Evolutionary conservation across 2,888 invertebrate genomes (phyloP), one percentile per base, ranked within the genome.

Genomic region (Caenorhabditis doughertyi): DNA sequence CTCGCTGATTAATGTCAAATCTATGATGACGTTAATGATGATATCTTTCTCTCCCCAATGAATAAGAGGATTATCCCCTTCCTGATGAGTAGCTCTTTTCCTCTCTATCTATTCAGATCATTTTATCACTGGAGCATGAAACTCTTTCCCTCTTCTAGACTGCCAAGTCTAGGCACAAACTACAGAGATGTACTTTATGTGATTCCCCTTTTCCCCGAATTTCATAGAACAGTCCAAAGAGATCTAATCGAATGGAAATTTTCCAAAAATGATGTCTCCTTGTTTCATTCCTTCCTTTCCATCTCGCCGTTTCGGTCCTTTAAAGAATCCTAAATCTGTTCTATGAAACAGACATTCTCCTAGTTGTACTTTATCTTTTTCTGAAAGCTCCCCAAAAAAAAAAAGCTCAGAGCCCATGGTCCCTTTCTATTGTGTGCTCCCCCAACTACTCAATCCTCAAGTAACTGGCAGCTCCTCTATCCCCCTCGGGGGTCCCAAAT

Each of bases 1-100:
- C 4, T 39, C 39, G 29, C 27, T 49, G 32, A 49, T 65, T 65
- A 65, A 65, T 65, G 65, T 35, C 65, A 64, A 56, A 49, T 64
- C 64, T 49, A 32, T 65, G 65, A 65, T 65, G 65, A 65, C 65
- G 65, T 65, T 65, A 65, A 65, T 65, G 49, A 47, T 58, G 39
- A 60, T 60, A 35, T 21, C 21, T 11, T 35, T 32, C n/a, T n/a
- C n/a, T n/a, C n/a, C 39, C 5, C 16, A 23, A 29, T 35, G 32
- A 35, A 65, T 65, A 16, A 21, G 13, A n/a, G 51, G 65, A 51
- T 65, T 65, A 49, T 65, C 32, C 51, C 29, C 65, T 65, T 65
- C 65, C 51, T 65, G 49, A 49, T 65, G 65, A 51, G 35, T 49
- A 51, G 60, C 16, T 39, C 55, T n/a, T n/a, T n/a, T n/a, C n/a